These are phyloP conservation scores for Saimiri boliviensis DNA, from an alignment of 2,113 vertebrate species.

Conservation along the genomic window DNA sequence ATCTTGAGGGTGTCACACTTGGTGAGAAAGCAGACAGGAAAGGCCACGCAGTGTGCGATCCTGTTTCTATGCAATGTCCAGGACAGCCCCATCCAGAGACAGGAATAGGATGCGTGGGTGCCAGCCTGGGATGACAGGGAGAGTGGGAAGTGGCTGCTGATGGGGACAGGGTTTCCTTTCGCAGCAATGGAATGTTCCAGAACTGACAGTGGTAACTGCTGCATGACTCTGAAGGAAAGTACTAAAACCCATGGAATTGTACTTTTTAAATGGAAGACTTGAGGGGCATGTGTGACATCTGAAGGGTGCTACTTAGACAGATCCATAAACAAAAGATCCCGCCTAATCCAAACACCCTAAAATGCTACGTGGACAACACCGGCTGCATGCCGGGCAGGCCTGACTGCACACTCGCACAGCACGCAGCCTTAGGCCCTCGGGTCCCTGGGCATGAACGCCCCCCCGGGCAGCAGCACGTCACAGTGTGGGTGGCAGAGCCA, in stretches of 20 bases:
- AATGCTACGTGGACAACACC: rapidly evolving
- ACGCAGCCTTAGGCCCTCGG: too few species aligned
- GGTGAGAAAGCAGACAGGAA: background rate
- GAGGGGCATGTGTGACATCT: background rate
- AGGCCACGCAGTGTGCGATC: background rate
- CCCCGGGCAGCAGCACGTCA: background rate
- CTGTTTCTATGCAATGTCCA: rapidly evolving
- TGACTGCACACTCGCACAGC: background rate
- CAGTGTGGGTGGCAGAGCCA: background rate
- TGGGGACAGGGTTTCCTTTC: background rate
- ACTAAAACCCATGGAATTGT: background rate
- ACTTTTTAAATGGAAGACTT: background rate
- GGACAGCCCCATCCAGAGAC: background rate
- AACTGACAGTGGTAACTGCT: background rate
- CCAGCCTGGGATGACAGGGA: too few species aligned
- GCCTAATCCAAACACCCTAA: too few species aligned
- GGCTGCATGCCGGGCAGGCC: background rate
- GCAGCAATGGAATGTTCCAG: background rate
- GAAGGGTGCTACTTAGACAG: background rate
- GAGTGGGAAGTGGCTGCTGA: background rate
- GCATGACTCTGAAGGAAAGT: background rate
- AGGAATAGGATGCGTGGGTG: rapidly evolving
- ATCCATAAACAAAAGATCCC: background rate
- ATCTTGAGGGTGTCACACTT: background rate
- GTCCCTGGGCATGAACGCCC: background rate